Evolutionary conservation across 2,113 vertebrate genomes (phyloP).

Genomic region (Anhinga anhinga): DNA sequence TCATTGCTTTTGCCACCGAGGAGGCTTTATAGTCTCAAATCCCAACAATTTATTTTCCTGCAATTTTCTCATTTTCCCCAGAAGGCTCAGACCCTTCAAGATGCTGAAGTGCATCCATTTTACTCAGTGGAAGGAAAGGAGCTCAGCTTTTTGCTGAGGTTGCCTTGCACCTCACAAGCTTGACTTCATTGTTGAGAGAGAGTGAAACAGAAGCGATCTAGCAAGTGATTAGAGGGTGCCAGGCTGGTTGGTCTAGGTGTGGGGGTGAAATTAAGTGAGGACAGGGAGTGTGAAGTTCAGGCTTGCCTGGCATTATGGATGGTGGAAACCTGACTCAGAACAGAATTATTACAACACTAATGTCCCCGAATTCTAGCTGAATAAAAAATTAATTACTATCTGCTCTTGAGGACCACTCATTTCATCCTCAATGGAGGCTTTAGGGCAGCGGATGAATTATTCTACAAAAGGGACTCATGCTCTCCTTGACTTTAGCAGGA

Average conservation of each 20-base stretch:
- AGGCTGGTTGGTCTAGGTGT: too few species aligned
- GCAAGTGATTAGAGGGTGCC: neutral
- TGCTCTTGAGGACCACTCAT: neutral
- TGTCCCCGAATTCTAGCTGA: neutral
- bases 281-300: neutral
- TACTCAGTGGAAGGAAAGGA: neutral
- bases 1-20: conserved; percentile 21
- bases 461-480: neutral
- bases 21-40: conserved; percentile 7
- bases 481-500: neutral
- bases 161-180: neutral
- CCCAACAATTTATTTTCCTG: conserved; percentile 4
- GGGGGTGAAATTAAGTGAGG: neutral
- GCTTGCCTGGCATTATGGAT: neutral
- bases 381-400: neutral
- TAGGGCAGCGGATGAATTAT: neutral
- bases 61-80: neutral
- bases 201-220: neutral
- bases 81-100: neutral
- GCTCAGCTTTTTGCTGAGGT: neutral
- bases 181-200: neutral
- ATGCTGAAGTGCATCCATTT: neutral
- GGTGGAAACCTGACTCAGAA: neutral
- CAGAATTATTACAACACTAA: neutral
- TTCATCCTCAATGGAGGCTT: neutral